phyloP scores from a whole-genome alignment of 2,888 invertebrate genomes.

The Athripsodes cinereus region DNA sequence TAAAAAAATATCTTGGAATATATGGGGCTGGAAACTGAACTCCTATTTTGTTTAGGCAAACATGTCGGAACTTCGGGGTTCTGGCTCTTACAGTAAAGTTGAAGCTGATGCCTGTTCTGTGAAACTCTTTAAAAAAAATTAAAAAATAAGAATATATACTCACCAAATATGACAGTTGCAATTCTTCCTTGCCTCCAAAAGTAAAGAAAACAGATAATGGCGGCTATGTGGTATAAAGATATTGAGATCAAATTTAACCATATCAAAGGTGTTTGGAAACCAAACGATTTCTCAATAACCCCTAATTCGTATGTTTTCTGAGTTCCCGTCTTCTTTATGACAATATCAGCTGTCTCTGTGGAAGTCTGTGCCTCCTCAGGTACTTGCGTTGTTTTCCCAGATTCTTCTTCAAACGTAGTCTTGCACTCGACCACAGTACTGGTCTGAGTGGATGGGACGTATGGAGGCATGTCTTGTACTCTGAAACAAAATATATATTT shows the following conservation, averaged over 20 bases:
- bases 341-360: background rate
- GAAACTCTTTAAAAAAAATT: no score
- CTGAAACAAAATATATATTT: constrained; percentile 5
- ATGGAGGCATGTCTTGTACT: constrained; percentile 4
- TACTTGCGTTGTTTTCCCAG: background rate
- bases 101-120: no score
- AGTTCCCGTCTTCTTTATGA: background rate
- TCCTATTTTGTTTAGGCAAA: no score
- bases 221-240: constrained; percentile 44
- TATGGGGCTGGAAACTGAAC: no score
- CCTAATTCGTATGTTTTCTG: background rate
- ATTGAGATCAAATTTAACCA: constrained; percentile 58
- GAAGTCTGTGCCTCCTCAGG: no score
- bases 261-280: constrained; percentile 48
- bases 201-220: constrained; percentile 37
- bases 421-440: constrained; percentile 4
- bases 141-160: constrained; percentile 35
- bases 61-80: no score
- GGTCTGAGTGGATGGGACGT: constrained; percentile 7
- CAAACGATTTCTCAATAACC: background rate
- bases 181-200: constrained; percentile 34
- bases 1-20: no score
- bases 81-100: no score
- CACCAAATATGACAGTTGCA: constrained; percentile 53
- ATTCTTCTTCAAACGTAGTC: background rate